Base-by-base conservation (phyloP, 2,797 vertebrate species). In the Leptodactylus fallax region DNA sequence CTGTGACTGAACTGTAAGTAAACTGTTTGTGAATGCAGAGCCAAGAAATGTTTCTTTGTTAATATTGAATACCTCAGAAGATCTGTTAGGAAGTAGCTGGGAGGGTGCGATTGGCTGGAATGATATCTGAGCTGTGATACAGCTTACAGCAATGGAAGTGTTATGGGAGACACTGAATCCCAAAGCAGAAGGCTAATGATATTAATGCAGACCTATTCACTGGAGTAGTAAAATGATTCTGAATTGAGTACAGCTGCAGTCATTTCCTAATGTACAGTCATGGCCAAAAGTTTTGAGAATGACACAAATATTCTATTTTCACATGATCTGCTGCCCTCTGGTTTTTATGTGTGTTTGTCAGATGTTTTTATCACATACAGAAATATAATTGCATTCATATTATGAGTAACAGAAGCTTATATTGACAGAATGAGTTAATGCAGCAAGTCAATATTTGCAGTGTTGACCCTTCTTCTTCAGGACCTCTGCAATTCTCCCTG, bases 101-200 rank as follows among this genome's bases (percentile, higher is more conserved):
- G 51, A 67, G 61, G 25, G n/a, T 67, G 45, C 16, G 63, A 23
- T 67, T 67, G 58, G 47, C 65, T 71, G 51, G 49, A 58, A 71
- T 14, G 4, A 83, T 58, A 36, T 83, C 53, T 45, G 5, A 83
- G 81, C 25, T 71, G 25, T 21, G 14, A 55, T 55, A 72, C 17
- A 83, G 65, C 10, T 56, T 53, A 72, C 81, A 72, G 67, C 49
- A 55, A 17, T 45, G 51, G 25, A 83, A 83, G 53, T 71, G 67
- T 51, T 72, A 47, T 56, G 65, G 25, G 23, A 19, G 25, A 55
- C n/a, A 36, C 14, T 36, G 3, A 83, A 56, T 83, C 65, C 51
- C 63, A 56, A 71, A 83, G 63, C 81, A 56, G 65, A 55, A 67
- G 65, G 49, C 65, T 53, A 83, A 83, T 36, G 25, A 67, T 25